Evolutionary conservation across 2,797 vertebrate species (phyloP).

Genomic region (Phyllotis vaccarum): DNA sequence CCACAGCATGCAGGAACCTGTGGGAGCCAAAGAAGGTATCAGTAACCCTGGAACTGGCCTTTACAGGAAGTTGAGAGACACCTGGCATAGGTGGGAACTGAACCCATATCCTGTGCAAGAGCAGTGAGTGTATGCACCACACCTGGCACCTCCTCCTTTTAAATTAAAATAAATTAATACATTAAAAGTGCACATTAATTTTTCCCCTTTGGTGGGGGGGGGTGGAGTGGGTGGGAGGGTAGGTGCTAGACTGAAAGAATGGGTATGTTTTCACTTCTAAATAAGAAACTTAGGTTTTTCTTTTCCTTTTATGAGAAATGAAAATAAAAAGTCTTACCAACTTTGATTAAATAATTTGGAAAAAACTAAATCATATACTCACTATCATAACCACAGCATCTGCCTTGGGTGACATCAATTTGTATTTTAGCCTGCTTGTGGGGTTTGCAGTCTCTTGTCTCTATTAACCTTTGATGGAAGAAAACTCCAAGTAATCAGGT

Average conservation of each 20-base stretch:
- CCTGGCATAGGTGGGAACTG: background rate
- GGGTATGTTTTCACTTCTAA: background rate
- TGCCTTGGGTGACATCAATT: background rate
- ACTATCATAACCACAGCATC: background rate
- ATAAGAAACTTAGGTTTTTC: background rate
- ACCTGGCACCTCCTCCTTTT: background rate
- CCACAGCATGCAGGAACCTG: too few relatives aligned
- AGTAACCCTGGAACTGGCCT: background rate
- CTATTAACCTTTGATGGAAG: background rate
- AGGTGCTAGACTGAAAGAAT: background rate
- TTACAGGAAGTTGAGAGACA: background rate
- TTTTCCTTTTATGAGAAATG: slow-evolving; percentile 32
- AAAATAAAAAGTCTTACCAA: slow-evolving; percentile 62
- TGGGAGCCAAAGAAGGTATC: too few relatives aligned
- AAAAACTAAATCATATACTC: slow-evolving; percentile 20
- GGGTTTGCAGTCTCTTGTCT: background rate
- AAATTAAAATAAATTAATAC: background rate
- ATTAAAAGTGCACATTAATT: background rate
- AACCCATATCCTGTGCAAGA: background rate
- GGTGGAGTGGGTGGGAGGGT: background rate
- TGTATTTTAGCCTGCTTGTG: background rate
- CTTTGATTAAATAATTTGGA: slow-evolving; percentile 24
- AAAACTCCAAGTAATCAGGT: background rate
- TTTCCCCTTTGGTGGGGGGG: background rate
- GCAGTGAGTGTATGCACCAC: background rate